phyloP scores from a whole-genome alignment of 2,888 invertebrate genomes.

The Sylvicola fuscatus region DNA sequence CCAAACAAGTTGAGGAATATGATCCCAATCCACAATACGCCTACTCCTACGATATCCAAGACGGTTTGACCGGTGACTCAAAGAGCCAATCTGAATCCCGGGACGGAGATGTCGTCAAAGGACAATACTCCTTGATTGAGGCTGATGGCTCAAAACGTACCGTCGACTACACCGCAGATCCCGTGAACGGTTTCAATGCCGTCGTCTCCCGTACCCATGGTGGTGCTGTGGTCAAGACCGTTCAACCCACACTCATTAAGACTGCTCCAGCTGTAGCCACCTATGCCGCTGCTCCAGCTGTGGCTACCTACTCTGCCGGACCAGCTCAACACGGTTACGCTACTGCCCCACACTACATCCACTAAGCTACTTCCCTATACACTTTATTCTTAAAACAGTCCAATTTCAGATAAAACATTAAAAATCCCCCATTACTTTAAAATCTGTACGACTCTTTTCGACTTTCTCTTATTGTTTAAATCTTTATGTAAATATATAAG shows the following conservation, averaged over 20 bases:
- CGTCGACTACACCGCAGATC: constrained; percentile 21
- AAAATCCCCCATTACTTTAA: too few relatives aligned
- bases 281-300: constrained; percentile 6
- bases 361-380: not conserved
- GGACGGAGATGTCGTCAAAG: constrained; percentile 22
- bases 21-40: constrained; percentile 22
- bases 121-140: constrained; percentile 22
- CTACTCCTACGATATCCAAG: constrained; percentile 22
- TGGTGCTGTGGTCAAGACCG: too few relatives aligned
- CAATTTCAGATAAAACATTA: too few relatives aligned
- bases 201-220: constrained; percentile 16
- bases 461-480: too few relatives aligned
- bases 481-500: too few relatives aligned
- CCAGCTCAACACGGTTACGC: constrained; percentile 11
- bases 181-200: constrained; percentile 22
- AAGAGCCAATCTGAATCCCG: constrained; percentile 23
- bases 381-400: too few relatives aligned
- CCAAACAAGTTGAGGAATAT: constrained; percentile 9
- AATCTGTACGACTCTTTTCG: too few relatives aligned
- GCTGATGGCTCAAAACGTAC: constrained; percentile 21
- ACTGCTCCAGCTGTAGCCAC: not conserved
- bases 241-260: constrained; percentile 5
- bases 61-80: constrained; percentile 19
- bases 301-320: not conserved
- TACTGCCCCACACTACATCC: constrained; percentile 7